These are phyloP conservation scores for Phylloscopus trochiloides DNA, from an alignment of 2,113 vertebrate species.

Conservation along the genomic window DNA sequence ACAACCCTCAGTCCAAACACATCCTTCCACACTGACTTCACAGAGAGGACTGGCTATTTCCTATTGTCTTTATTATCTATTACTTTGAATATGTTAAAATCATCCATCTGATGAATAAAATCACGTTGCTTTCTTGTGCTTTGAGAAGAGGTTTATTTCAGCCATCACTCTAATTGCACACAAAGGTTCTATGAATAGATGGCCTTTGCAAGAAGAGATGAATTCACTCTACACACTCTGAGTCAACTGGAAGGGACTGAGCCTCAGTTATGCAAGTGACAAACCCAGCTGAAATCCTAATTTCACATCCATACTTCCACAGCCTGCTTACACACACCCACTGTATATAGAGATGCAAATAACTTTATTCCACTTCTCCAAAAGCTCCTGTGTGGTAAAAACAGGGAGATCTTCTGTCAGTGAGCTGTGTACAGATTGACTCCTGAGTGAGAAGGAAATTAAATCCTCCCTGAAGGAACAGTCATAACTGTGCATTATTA, in stretches of 20 bases:
- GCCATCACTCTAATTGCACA: background rate
- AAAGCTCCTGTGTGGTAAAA: background rate
- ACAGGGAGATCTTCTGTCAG: background rate
- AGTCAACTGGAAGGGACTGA: background rate
- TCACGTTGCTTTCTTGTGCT: background rate
- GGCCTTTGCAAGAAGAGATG: background rate
- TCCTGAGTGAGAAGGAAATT: background rate
- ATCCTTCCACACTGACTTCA: background rate
- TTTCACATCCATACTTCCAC: background rate
- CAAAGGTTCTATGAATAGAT: background rate
- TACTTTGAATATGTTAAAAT: background rate
- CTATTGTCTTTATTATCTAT: background rate
- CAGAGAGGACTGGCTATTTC: background rate
- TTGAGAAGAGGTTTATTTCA: background rate
- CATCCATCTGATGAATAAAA: background rate
- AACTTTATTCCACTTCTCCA: background rate
- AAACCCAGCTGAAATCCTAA: background rate
- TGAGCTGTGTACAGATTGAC: background rate
- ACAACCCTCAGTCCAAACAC: background rate
- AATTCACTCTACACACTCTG: background rate
- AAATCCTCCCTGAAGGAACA: background rate
- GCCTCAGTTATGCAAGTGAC: background rate
- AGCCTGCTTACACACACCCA: background rate
- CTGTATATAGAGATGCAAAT: background rate
- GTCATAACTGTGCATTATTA: background rate